Evolutionary conservation across 2,888 invertebrate species (phyloP), one percentile per base, ranked within the genome.

Genomic region (Chamaedrilus cognettii): DNA sequence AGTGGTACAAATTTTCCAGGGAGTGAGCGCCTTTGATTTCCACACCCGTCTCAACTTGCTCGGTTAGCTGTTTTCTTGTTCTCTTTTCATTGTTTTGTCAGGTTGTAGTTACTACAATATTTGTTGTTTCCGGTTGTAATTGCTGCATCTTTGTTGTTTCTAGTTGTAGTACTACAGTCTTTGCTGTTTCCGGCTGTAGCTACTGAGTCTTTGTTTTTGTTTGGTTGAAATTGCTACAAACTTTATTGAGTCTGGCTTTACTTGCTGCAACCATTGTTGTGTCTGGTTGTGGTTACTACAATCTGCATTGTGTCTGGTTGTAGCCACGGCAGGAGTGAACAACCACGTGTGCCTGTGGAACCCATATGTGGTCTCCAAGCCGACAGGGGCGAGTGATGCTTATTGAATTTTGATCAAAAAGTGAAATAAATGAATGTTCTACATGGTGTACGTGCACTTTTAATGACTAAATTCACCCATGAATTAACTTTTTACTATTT

Each of bases 351-450:
- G 82, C 69, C 68, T 83, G 55, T 83, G 83, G 83, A 83, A 83
- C 67, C 83, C 83, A 2, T 84, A 83, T 70, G 83, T 83, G 15
- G 78, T 80, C 28, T 82, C 80, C 15, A 83, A 83, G 73, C 83
- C 83, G n/a, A 83, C 80, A 73, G 83, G 83, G 70, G 83, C 82
- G 74, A 76, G 78, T n/a, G n/a, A n/a, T n/a, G n/a, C n/a, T n/a
- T n/a, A n/a, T n/a, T n/a, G n/a, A n/a, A n/a, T n/a, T n/a, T n/a
- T n/a, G n/a, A n/a, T n/a, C n/a, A n/a, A n/a, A n/a, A n/a, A n/a
- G n/a, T n/a, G n/a, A n/a, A n/a, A n/a, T n/a, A n/a, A n/a, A n/a
- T n/a, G n/a, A n/a, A n/a, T n/a, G n/a, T n/a, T n/a, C n/a, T n/a
- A n/a, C n/a, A n/a, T n/a, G n/a, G n/a, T n/a, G n/a, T n/a, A n/a